Evolutionary conservation across 1,140 invertebrate species (phyloP).

Genomic region (Drosophila oshimai): DNA sequence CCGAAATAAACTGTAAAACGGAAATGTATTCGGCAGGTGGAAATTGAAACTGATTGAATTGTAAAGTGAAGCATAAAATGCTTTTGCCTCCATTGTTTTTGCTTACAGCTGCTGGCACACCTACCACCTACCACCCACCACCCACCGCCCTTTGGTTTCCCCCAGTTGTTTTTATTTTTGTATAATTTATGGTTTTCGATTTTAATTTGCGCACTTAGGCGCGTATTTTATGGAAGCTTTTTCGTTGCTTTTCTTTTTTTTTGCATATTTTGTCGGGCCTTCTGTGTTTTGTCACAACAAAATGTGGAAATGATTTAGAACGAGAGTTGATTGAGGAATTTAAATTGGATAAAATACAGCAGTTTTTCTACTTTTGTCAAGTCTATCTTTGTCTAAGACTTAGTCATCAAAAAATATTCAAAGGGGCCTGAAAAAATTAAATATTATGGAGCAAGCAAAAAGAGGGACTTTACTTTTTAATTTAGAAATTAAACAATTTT

Average conservation of each 20-base stretch:
- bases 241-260: conserved; percentile 14
- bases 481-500: no score
- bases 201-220: conserved; percentile 69
- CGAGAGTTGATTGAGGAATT: conserved; percentile 19
- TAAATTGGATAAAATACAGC: background rate
- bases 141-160: background rate
- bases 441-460: no score
- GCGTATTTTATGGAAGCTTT: conserved; percentile 58
- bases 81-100: conserved; percentile 14
- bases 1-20: conserved; percentile 67
- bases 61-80: conserved; percentile 76
- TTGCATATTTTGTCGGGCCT: conserved; percentile 44
- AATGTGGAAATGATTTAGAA: conserved; percentile 45
- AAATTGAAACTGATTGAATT: conserved; percentile 80
- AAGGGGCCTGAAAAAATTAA: no score
- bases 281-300: conserved; percentile 49
- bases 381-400: no score
- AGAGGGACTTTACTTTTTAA: no score
- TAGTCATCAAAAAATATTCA: no score
- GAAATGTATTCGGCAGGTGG: conserved; percentile 79
- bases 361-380: no score
- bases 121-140: background rate
- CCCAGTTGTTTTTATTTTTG: background rate
- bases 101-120: conserved; percentile 47
- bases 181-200: conserved; percentile 74